A percentile compares a stretch with the other conserved stretches of the same genome.
These are phyloP conservation scores for Venustaconcha ellipsiformis DNA, from an alignment of 1,140 invertebrate genomes.

Conservation along the genomic window DNA sequence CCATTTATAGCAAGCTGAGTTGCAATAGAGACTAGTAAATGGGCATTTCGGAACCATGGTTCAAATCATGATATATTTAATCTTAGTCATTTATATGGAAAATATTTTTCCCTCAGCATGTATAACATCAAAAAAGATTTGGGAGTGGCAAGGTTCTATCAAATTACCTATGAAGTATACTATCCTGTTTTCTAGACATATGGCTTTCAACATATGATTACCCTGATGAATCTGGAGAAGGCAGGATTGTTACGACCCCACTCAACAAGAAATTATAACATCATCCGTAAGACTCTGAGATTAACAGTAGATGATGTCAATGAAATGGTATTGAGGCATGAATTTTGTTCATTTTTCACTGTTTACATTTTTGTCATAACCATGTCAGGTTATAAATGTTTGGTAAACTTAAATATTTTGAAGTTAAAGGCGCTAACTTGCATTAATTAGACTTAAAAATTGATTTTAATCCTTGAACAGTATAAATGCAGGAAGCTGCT, in stretches of 20 bases:
- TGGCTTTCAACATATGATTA: slow-evolving; percentile 87
- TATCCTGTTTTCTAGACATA: slow-evolving; percentile 81
- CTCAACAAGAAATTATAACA: slow-evolving; percentile 67
- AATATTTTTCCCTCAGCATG: no score
- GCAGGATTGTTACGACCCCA: slow-evolving; percentile 84
- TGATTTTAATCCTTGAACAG: no score
- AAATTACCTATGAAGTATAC: no score
- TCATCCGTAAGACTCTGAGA: slow-evolving; percentile 73
- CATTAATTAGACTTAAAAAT: not conserved
- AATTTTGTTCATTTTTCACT: not conserved
- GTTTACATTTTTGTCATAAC: not conserved
- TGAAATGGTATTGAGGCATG: slow-evolving; percentile 73
- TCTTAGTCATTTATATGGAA: no score
- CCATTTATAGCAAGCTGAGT: no score
- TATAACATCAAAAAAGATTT: no score
- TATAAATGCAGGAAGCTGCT: no score
- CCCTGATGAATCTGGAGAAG: slow-evolving; percentile 89
- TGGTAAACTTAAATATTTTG: not conserved
- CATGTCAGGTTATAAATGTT: not conserved
- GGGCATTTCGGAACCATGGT: no score
- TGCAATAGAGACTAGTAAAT: no score
- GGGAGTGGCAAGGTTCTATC: no score
- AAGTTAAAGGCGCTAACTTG: not conserved
- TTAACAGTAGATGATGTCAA: slow-evolving; percentile 89
- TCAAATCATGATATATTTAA: no score